These are phyloP conservation scores for Anabacerthia variegaticeps DNA, from an alignment of 2,797 vertebrate genomes.

Conservation along the genomic window DNA sequence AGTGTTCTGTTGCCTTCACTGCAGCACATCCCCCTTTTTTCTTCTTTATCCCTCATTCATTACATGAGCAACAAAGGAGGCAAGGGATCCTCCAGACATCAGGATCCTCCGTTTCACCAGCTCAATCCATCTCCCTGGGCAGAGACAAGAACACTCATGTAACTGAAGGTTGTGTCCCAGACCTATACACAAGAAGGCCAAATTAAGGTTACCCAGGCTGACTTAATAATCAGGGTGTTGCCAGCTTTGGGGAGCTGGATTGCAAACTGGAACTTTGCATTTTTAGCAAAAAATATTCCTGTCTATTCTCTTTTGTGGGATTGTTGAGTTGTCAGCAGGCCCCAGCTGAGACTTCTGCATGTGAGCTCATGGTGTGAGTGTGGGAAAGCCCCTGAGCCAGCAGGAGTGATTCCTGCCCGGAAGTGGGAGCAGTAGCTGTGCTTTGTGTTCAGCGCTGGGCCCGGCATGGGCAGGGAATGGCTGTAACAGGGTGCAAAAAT, in stretches of 20 bases:
- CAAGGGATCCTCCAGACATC: not conserved
- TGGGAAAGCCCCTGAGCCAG: not conserved
- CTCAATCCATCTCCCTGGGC: not conserved
- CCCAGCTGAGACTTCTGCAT: not conserved
- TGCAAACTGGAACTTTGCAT: not conserved
- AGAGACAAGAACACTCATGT: not conserved
- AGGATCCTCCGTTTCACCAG: not conserved
- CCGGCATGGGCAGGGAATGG: not conserved
- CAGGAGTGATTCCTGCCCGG: not conserved
- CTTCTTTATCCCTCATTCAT: not conserved
- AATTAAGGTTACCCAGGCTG: not conserved
- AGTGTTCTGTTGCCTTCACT: not conserved
- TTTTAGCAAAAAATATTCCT: not conserved
- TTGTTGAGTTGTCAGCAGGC: not conserved
- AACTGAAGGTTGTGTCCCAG: not conserved
- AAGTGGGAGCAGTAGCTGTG: not conserved
- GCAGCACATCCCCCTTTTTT: not conserved
- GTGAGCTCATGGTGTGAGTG: not conserved
- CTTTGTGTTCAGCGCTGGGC: not conserved
- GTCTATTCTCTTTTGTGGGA: not conserved
- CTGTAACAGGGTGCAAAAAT: not conserved
- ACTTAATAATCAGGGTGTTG: accelerated
- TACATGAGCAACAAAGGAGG: not conserved
- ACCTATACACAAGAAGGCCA: not conserved
- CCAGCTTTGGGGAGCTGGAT: not conserved